Conservation (phyloP, 2,113 vertebrate genomes). For the Suricata suricatta region DNA sequence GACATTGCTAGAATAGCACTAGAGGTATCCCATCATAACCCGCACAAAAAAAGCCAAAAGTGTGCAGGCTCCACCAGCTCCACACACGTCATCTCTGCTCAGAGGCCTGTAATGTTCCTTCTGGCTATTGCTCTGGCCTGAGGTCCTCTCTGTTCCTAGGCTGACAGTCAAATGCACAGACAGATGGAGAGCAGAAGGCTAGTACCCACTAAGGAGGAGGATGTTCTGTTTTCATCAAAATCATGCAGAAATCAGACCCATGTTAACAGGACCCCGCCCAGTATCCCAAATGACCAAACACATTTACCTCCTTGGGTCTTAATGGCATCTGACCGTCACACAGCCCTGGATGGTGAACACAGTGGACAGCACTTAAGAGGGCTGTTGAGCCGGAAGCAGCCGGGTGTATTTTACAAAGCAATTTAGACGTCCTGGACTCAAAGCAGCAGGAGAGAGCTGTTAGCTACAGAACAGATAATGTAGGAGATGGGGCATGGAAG, state of each 20-base stretch:
- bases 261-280: background rate
- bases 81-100: background rate
- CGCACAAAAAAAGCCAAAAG: background rate
- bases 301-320: background rate
- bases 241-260: background rate
- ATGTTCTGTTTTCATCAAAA: background rate
- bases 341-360: background rate
- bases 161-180: background rate
- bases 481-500: fast-evolving
- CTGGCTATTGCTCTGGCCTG: background rate
- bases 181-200: constrained; percentile 30
- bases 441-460: background rate
- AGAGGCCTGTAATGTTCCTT: background rate
- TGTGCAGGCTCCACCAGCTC: background rate
- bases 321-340: background rate
- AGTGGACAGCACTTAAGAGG: fast-evolving
- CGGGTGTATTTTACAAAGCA: background rate
- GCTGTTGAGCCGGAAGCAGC: background rate
- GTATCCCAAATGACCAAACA: background rate
- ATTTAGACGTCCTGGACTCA: background rate
- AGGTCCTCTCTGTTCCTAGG: background rate
- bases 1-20: background rate
- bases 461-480: background rate
- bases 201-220: background rate
- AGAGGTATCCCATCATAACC: background rate